Evolutionary conservation across 2,113 vertebrate species (phyloP).

Genomic region (Zingel zingel): DNA sequence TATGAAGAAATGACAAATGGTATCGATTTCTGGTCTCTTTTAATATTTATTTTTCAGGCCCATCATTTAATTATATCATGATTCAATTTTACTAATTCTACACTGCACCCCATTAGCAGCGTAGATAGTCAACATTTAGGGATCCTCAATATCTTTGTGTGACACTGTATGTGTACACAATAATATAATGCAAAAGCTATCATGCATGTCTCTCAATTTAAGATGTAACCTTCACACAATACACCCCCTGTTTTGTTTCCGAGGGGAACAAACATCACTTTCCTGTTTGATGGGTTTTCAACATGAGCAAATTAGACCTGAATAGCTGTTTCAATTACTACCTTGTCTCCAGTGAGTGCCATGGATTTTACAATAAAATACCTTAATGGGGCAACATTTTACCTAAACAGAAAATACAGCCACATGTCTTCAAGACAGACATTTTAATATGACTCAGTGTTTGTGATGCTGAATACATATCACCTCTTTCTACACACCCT

Average conservation of each 20-base stretch:
- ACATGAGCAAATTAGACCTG: constrained; percentile 22
- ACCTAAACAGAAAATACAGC: constrained; percentile 15
- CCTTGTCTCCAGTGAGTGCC: constrained; percentile 2
- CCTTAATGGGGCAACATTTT: constrained; percentile 16
- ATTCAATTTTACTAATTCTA: not conserved
- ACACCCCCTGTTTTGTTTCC: not conserved
- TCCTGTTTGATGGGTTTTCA: constrained; percentile 9
- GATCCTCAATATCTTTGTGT: not conserved
- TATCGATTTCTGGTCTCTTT: not conserved
- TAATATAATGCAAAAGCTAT: not conserved
- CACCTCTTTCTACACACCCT: not conserved
- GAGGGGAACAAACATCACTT: not conserved
- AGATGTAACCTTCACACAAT: not conserved
- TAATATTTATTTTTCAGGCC: not conserved
- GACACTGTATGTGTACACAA: not conserved
- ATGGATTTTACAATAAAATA: constrained; percentile 17
- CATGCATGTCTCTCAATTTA: not conserved
- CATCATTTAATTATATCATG: not conserved
- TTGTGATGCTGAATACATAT: constrained; percentile 28
- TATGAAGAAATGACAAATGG: no score
- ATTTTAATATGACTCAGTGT: constrained; percentile 18
- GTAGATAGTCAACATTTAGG: not conserved
- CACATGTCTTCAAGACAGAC: not conserved
- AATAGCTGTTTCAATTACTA: constrained; percentile 26
- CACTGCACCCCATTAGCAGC: not conserved